phyloP scores from a whole-genome alignment of 2,797 vertebrate genomes.

The Megalops cyprinoides region DNA sequence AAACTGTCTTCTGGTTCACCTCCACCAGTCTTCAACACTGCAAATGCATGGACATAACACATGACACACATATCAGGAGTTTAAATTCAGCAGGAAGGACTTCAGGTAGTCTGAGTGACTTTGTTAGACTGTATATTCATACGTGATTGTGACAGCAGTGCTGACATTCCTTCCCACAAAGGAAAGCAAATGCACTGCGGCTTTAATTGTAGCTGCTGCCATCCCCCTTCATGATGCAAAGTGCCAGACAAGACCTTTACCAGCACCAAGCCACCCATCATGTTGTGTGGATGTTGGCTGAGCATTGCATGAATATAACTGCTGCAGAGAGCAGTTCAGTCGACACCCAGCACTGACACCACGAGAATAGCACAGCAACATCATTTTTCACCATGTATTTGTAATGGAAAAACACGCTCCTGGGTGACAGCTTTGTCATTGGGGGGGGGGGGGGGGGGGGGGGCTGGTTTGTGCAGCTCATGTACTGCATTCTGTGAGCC shows the following conservation, averaged over 20 bases:
- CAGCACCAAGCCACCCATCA: neutral
- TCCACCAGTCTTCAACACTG: too few relatives aligned
- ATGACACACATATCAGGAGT: neutral
- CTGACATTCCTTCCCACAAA: neutral
- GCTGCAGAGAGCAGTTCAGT: neutral
- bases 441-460: neutral
- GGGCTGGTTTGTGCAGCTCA: neutral
- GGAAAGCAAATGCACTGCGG: neutral
- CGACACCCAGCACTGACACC: neutral
- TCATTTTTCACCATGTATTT: neutral
- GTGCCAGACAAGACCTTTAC: neutral
- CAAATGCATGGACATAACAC: neutral
- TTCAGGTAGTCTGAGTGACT: neutral
- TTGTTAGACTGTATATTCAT: neutral
- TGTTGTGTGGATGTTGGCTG: neutral
- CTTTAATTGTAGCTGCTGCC: neutral
- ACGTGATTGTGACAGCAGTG: neutral
- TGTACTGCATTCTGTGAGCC: neutral
- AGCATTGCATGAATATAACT: neutral
- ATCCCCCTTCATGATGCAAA: neutral
- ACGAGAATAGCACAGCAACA: neutral
- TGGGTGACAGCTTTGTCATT: neutral
- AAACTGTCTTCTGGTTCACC: neutral
- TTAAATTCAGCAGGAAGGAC: neutral
- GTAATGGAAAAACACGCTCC: neutral